A percentile compares a stretch with the other conserved stretches of the same genome.
These are phyloP conservation scores for Teleogryllus occipitalis DNA, from an alignment of 1,140 invertebrate genomes.

Conservation along the genomic window DNA sequence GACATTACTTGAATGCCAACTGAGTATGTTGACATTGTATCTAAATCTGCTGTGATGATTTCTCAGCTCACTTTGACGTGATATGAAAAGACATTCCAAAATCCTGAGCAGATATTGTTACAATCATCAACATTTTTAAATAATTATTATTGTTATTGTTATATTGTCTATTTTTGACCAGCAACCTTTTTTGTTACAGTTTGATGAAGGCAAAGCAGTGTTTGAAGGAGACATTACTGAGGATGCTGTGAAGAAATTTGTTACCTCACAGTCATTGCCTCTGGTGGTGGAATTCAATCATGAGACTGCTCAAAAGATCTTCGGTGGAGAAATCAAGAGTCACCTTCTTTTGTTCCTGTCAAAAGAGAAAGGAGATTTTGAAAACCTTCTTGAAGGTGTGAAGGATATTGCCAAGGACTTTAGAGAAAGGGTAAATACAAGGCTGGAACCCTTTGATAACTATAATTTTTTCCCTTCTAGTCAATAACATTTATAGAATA, in stretches of 20 bases:
- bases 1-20: too few species aligned
- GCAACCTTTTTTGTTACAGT: slow-evolving; percentile 45
- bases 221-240: slow-evolving; percentile 64
- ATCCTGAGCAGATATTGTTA: neutral
- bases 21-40: too few species aligned
- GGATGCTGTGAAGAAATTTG: slow-evolving; percentile 71
- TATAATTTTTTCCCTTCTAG: neutral
- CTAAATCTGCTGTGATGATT: too few species aligned
- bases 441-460: neutral
- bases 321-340: slow-evolving; percentile 93
- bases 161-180: neutral
- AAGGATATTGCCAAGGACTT: slow-evolving; percentile 78
- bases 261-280: slow-evolving; percentile 78
- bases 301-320: slow-evolving; percentile 94
- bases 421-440: slow-evolving; percentile 66
- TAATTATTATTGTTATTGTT: neutral
- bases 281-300: slow-evolving; percentile 96
- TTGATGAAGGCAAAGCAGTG: slow-evolving; percentile 84
- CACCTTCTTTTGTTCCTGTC: slow-evolving; percentile 93
- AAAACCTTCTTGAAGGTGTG: slow-evolving; percentile 65
- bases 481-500: neutral
- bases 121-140: neutral
- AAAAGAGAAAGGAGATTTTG: slow-evolving; percentile 76
- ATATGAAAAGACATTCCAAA: neutral
- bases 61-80: too few species aligned